Base-by-base conservation (phyloP, 1,140 invertebrate species). In the Drosophila ogumai region DNA sequence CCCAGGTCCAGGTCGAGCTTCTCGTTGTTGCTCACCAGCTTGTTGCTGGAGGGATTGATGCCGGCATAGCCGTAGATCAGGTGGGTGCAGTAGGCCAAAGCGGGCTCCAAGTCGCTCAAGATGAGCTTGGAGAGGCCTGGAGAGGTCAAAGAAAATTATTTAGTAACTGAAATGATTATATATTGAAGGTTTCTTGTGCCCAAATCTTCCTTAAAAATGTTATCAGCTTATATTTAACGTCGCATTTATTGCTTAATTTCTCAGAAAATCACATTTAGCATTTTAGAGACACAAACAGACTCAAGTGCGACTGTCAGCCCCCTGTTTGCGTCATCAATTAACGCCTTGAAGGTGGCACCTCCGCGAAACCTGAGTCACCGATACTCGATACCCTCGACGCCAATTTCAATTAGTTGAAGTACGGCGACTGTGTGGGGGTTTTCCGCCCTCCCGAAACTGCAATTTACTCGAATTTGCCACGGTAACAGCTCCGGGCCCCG, bases 21-120 rank as follows among this genome's bases (percentile, higher is more conserved):
- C 63, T 95, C 95, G 82, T 96, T 95, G 55, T 95, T 92, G 6
- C 96, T 94, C 6, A 95, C 92, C 71, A 96, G 92, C 87, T 96
- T 96, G 90, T 95, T 95, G 46, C 93, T 95, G 19, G 95, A 94
- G 13, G 95, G 93, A 77, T 96, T 95, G n/a, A 99, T 94, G 49
- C 82, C 96, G 13, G 97, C 96, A 87, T 96, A 98, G 43, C 97
- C 97, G 84, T 98, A 98, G 36, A 98, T 94, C 50, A 98, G 85
- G 92, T 98, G 97, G 0, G 96, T 96, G 93, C 97, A 98, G 82
- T 96, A 95, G 19, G 95, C 94, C 9, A 97, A 91, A 0, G 96
- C 95, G 2, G 95, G 94, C 67, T 96, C 95, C 61, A 98, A 88
- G 84, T 98, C 96, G 10, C 94, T 93, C 0, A 96, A 92, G 74